Conservation (phyloP, 2,797 vertebrate genomes). For the Manis pentadactyla region DNA sequence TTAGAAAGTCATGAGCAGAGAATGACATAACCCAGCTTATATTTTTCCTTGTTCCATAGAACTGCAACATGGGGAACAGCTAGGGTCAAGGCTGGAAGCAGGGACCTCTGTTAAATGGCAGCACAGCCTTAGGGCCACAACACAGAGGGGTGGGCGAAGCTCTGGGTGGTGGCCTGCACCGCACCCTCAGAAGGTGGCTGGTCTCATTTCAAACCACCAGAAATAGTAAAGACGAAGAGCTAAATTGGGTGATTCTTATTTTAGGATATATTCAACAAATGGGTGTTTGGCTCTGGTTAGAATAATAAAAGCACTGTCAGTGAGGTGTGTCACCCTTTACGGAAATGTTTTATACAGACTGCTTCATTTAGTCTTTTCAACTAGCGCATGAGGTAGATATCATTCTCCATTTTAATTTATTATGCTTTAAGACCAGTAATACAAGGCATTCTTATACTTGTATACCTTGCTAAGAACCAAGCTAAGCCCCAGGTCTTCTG, state of each 20-base stretch:
- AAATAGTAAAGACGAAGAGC: background rate
- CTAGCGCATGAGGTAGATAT: background rate
- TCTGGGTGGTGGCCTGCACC: background rate
- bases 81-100: background rate
- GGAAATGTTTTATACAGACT: background rate
- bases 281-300: background rate
- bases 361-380: background rate
- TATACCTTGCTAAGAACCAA: background rate
- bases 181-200: background rate
- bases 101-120: background rate
- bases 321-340: background rate
- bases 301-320: background rate
- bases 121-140: background rate
- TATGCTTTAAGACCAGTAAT: background rate
- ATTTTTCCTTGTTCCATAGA: background rate
- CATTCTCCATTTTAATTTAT: background rate
- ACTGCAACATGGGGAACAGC: background rate
- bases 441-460: background rate
- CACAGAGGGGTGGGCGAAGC: background rate
- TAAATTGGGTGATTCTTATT: background rate
- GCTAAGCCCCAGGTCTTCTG: too few species aligned
- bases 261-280: background rate
- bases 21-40: background rate
- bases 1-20: background rate
- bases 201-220: background rate